Evolutionary conservation across 2,113 vertebrate genomes (phyloP), one percentile per base, ranked within the genome.

Genomic region (Rhinogobius similis): DNA sequence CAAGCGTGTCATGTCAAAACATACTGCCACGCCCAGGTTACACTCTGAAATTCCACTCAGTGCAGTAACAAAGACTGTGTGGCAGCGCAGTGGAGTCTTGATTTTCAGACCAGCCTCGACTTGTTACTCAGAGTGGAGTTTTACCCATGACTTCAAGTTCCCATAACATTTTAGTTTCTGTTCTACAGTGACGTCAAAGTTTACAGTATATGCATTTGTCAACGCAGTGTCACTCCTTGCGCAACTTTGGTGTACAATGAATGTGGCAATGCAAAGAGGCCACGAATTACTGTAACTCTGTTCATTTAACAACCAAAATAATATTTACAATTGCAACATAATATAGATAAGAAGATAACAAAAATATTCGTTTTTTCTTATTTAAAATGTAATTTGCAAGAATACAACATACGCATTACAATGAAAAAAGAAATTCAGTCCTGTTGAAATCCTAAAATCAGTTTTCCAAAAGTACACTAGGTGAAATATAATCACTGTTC

Each of bases 1-100:
- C 43, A 39, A 24, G 1, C 14, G 38, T 52, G 0, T 38, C 26
- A 12, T 23, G 13, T 10, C 29, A 12, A 65, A 56, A 32, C 32
- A 59, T 16, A 68, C 4, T n/a, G 44, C 78, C 79, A 73, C 82
- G 68, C 82, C 82, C 75, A 44, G 9, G 12, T 32, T 29, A 36
- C 27, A 71, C 29, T n/a, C 46, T 48, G 74, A 44, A 72, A 67
- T 72, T 68, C 65, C 50, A 18, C 52, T 72, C 27, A 70, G 23
- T 12, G 65, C 62, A 20, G 44, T 32, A 74, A 67, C 67, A 82
- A 41, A 29, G 11, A 24, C 38, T 1, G 26, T 24, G n/a, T 46
- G n/a, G 75, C 21, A 62, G 4, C 10, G 2, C 7, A 2, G 44
- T 46, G 16, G 26, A 16, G 32, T 21, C 7, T 41, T 41, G 39